phyloP scores from a whole-genome alignment of 2,888 invertebrate genomes.

The Tachina lurida region DNA sequence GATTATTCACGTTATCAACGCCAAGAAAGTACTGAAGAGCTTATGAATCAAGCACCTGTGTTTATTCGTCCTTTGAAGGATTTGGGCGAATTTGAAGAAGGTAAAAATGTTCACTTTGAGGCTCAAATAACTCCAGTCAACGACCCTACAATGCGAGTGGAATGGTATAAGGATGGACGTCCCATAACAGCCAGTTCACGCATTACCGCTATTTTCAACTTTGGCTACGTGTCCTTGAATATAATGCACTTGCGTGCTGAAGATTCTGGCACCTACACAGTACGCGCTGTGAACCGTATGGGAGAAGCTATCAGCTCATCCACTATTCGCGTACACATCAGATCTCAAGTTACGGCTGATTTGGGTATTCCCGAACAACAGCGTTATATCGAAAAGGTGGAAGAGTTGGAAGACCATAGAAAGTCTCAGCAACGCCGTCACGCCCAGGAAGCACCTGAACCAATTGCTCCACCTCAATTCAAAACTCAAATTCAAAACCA shows the following conservation, averaged over 20 bases:
- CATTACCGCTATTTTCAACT: constrained; percentile 98
- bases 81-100: constrained; percentile 93
- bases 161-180: constrained; percentile 97
- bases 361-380: constrained; percentile 95
- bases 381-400: constrained; percentile 95
- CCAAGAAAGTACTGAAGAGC: constrained; percentile 92
- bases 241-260: constrained; percentile 99
- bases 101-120: constrained; percentile 96
- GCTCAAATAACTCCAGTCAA: constrained; percentile 95
- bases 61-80: constrained; percentile 95
- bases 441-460: constrained; percentile 91
- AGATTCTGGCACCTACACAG: constrained; percentile 97
- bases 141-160: constrained; percentile 96
- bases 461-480: constrained; percentile 91
- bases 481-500: constrained; percentile 95
- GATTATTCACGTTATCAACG: constrained; percentile 94
- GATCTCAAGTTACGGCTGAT: constrained; percentile 93
- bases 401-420: constrained; percentile 94
- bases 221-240: constrained; percentile 99
- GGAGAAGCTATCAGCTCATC: constrained; percentile 95
- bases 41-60: constrained; percentile 90
- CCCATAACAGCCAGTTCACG: constrained; percentile 98
- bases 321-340: constrained; percentile 88
- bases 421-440: constrained; percentile 90
- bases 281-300: constrained; percentile 94